Evolutionary conservation across 2,113 vertebrate genomes (phyloP), one percentile per base, ranked within the genome.

Genomic region (Syrrhaptes paradoxus): DNA sequence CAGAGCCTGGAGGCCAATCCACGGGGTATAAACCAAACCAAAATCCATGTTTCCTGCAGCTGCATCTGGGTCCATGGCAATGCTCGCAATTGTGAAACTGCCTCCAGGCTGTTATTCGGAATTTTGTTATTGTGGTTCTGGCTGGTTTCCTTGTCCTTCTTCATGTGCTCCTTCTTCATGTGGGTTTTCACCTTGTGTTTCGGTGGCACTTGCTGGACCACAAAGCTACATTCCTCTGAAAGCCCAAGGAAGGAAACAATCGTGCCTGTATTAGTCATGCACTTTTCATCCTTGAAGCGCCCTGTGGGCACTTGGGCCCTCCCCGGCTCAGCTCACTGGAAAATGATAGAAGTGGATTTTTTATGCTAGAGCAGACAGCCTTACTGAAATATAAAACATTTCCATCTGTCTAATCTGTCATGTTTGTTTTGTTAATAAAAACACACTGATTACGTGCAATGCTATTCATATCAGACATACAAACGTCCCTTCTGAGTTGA

Each of bases 41-140:
- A 97, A 94, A 91, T 59, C 78, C 71, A 19, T 67, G 84, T 90
- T 94, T 94, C 81, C 86, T 94, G 92, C 85, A 93, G 94, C 90
- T 95, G 93, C 41, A 55, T 70, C 77, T 86, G 68, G 63, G 83
- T 59, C 80, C 34, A 3, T 41, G 66, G 79, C 88, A 95, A 92
- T 76, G 65, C 24, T 93, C 78, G 72, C 70, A 89, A 87, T 43
- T 77, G 58, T 74, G 82, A 88, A 89, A 85, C 62, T 85, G 81
- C 84, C 84, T 82, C 17, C 32, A 77, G 93, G 89, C 72, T 71
- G 28, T 89, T 90, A 74, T 74, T 55, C 68, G 93, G 89, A 90
- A 91, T 79, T 75, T 84, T 43, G 62, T 86, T 91, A n/a, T 86
- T 22, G 2, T 55, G 17, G 19, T 18, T 63, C 87, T 96, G 87